A percentile compares a stretch with the other conserved stretches of the same genome.
Conservation (phyloP, 2,888 invertebrate species). For the Epirrhoe alternata region DNA sequence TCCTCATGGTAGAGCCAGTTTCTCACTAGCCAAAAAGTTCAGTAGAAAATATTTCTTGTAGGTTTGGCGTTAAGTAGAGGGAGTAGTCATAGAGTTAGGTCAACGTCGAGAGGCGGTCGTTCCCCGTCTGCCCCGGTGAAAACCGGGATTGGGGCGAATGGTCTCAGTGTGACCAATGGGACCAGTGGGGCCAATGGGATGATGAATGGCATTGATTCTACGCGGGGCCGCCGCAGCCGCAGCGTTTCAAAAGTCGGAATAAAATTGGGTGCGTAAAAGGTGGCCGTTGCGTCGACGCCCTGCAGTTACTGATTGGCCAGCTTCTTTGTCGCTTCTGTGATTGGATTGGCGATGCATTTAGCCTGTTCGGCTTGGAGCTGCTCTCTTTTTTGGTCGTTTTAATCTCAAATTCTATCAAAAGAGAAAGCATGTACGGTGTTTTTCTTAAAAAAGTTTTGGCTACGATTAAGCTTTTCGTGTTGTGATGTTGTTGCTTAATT, state of each 20-base stretch:
- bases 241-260: conserved; percentile 83
- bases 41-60: conserved; percentile 78
- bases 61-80: conserved; percentile 88
- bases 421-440: conserved; percentile 13
- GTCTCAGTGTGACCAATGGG: conserved; percentile 46
- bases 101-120: conserved; percentile 78
- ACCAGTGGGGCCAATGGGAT: conserved; percentile 47
- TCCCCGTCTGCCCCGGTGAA: conserved; percentile 79
- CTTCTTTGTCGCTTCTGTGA: conserved; percentile 54
- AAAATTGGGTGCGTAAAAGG: conserved; percentile 83
- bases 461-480: conserved; percentile 36
- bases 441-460: conserved; percentile 5
- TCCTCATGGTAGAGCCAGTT: conserved; percentile 53
- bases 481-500: conserved; percentile 37
- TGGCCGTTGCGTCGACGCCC: conserved; percentile 82
- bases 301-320: conserved; percentile 55
- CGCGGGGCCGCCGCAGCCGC: conserved; percentile 75
- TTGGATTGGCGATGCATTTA: conserved; percentile 40
- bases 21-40: conserved; percentile 61
- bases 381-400: conserved; percentile 33
- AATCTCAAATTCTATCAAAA: conserved; percentile 11
- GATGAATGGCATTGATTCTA: conserved; percentile 59
- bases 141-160: conserved; percentile 55
- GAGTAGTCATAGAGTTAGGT: conserved; percentile 85
- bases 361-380: conserved; percentile 30